Evolutionary conservation across 2,797 vertebrate species (phyloP).

Genomic region (Centropyge bicolor): DNA sequence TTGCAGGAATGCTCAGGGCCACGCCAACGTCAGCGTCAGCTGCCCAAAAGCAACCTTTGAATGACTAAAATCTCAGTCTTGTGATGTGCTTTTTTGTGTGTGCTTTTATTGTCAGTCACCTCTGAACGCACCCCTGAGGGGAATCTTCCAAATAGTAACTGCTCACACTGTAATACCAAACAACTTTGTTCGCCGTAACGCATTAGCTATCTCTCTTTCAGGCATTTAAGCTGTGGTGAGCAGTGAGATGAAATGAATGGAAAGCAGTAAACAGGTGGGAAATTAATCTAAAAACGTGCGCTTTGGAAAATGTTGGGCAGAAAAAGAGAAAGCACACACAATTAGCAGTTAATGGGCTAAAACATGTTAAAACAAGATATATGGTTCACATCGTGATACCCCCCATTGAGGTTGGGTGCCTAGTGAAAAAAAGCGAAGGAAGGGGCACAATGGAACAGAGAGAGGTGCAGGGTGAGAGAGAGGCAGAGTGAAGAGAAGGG

Average conservation of each 20-base stretch:
- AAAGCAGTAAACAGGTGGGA: slow-evolving; percentile 12
- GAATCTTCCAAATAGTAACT: neutral
- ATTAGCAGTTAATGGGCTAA: slow-evolving; percentile 40
- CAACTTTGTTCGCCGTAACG: neutral
- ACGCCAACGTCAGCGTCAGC: neutral
- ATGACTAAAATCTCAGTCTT: neutral
- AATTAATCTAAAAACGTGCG: neutral
- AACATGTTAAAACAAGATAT: slow-evolving; percentile 13
- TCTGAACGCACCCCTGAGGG: neutral
- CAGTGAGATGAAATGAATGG: slow-evolving; percentile 5
- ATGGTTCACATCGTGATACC: neutral
- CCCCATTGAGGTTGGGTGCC: slow-evolving; percentile 2
- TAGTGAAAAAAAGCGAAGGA: slow-evolving; percentile 12
- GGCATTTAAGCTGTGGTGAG: neutral
- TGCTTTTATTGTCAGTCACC: neutral
- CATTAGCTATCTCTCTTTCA: neutral
- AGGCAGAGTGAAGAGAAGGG: slow-evolving; percentile 10
- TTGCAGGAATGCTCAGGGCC: neutral
- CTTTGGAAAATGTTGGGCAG: slow-evolving; percentile 19
- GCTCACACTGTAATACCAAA: neutral
- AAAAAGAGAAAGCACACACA: slow-evolving; percentile 24
- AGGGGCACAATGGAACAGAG: slow-evolving; percentile 17
- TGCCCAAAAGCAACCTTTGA: neutral
- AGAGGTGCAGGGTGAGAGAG: slow-evolving; percentile 22
- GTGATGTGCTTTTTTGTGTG: too few species aligned